These are phyloP conservation scores for Erebia palarica DNA, from an alignment of 2,888 invertebrate genomes.

Conservation along the genomic window DNA sequence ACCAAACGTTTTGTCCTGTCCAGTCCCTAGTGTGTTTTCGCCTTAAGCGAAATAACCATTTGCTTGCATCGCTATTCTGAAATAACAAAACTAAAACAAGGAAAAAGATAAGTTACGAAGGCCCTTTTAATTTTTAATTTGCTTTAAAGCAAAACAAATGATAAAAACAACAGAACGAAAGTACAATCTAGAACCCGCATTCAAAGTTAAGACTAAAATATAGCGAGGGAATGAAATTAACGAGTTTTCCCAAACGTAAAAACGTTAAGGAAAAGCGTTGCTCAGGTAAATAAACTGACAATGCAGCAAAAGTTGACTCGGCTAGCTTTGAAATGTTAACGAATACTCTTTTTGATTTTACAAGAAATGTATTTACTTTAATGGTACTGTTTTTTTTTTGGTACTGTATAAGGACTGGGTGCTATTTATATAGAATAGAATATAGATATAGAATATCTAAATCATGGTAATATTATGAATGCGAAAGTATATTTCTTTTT, in stretches of 20 bases:
- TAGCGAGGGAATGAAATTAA: conserved; percentile 27
- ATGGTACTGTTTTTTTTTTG: no score
- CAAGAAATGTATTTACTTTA: neutral
- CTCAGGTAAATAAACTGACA: conserved; percentile 36
- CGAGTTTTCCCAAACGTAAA: conserved; percentile 33
- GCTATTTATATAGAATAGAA: no score
- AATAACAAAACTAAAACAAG: neutral
- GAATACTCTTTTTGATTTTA: conserved; percentile 1
- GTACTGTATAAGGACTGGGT: neutral
- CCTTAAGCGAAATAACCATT: no score
- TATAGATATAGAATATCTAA: neutral
- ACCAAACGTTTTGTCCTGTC: no score
- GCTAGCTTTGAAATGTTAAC: conserved; percentile 20
- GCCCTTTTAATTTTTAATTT: conserved; percentile 7
- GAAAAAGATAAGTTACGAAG: neutral
- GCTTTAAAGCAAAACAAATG: neutral
- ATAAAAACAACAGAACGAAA: neutral
- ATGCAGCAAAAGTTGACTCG: conserved; percentile 22
- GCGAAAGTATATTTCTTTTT: no score
- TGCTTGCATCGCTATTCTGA: no score
- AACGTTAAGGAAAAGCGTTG: conserved; percentile 25
- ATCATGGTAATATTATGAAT: no score
- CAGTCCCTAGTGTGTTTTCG: neutral
- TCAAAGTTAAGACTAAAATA: conserved; percentile 21
- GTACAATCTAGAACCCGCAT: conserved; percentile 11